phyloP scores from a whole-genome alignment of 1,140 invertebrate genomes.

The Trichonephila clavata region DNA sequence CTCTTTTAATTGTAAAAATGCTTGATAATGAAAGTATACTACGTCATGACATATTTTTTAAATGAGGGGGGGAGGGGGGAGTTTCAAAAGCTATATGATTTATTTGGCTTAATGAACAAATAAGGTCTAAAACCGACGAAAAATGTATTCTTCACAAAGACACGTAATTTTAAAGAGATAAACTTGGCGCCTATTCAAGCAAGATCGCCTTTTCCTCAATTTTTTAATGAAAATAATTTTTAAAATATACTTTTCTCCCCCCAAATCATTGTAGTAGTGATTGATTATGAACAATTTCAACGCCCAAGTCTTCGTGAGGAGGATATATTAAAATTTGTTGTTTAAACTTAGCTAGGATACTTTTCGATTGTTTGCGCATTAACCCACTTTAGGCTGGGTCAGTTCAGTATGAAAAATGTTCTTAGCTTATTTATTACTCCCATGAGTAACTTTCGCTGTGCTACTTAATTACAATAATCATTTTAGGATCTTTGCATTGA shows the following conservation, averaged over 20 bases:
- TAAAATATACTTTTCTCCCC: constrained; percentile 38
- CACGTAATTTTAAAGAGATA: constrained; percentile 48
- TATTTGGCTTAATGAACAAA: constrained; percentile 35
- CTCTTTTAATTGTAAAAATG: neutral
- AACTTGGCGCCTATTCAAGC: constrained; percentile 45
- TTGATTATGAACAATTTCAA: constrained; percentile 56
- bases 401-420: constrained; percentile 46
- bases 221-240: constrained; percentile 46
- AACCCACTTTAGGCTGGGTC: constrained; percentile 45
- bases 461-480: constrained; percentile 55
- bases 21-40: neutral
- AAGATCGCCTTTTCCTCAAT: constrained; percentile 28
- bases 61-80: neutral
- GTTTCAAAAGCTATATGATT: neutral
- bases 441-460: constrained; percentile 27
- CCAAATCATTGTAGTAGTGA: constrained; percentile 43
- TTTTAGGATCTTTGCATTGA: constrained; percentile 52
- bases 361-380: constrained; percentile 48
- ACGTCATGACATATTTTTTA: neutral
- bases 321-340: constrained; percentile 54
- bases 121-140: neutral
- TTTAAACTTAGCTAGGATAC: constrained; percentile 8
- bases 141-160: constrained; percentile 16
- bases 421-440: constrained; percentile 38
- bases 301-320: constrained; percentile 1